Conservation (phyloP, 1,140 invertebrate genomes). For the Maniola jurtina region DNA sequence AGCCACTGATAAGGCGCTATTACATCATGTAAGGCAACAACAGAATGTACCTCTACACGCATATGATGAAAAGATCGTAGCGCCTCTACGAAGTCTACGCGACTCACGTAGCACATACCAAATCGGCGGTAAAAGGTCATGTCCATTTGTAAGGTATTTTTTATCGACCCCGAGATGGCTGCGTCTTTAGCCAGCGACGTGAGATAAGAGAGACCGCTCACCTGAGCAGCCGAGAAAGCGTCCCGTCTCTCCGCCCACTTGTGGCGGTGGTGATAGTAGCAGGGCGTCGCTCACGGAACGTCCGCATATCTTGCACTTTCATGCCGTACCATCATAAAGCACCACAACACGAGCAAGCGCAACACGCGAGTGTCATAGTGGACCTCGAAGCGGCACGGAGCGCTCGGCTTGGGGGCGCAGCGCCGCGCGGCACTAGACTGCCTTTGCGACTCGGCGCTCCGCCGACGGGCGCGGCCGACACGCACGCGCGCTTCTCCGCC, state of each 20-base stretch:
- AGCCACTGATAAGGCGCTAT: neutral
- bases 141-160: slow-evolving; percentile 41
- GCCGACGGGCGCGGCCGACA: slow-evolving; percentile 55
- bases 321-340: slow-evolving; percentile 75
- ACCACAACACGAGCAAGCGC: slow-evolving; percentile 75
- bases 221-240: slow-evolving; percentile 66
- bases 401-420: slow-evolving; percentile 43
- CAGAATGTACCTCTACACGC: slow-evolving; percentile 2
- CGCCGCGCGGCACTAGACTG: slow-evolving; percentile 65
- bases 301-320: slow-evolving; percentile 74
- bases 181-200: slow-evolving; percentile 54
- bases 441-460: slow-evolving; percentile 49
- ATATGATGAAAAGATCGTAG: slow-evolving; percentile 28
- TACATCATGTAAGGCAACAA: slow-evolving; percentile 25
- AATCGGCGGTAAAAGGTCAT: slow-evolving; percentile 31
- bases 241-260: slow-evolving; percentile 69
- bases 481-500: slow-evolving; percentile 54
- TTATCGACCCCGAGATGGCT: slow-evolving; percentile 70
- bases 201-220: slow-evolving; percentile 68
- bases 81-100: slow-evolving; percentile 37
- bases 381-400: slow-evolving; percentile 37
- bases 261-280: slow-evolving; percentile 57
- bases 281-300: slow-evolving; percentile 65
- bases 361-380: slow-evolving; percentile 71
- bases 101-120: slow-evolving; percentile 28